phyloP scores from a whole-genome alignment of 2,797 vertebrate genomes.

The Buceros bicornis region DNA sequence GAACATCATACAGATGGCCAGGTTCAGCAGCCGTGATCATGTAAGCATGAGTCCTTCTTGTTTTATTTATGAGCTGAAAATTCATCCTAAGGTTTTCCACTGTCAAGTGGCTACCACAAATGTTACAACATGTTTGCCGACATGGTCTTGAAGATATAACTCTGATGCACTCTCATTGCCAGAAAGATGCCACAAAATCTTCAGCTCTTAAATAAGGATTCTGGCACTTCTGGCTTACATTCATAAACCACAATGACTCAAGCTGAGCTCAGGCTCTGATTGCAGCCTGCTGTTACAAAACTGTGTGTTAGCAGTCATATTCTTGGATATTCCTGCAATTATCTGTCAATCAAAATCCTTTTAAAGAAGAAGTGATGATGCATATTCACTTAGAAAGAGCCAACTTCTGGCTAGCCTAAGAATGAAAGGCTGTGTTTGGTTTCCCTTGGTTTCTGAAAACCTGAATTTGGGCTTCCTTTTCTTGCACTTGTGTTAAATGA shows the following conservation, averaged over 20 bases:
- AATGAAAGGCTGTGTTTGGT: background rate
- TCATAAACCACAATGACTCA: constrained; percentile 67
- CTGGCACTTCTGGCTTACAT: constrained; percentile 49
- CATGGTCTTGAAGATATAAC: constrained; percentile 62
- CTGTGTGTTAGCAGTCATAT: constrained; percentile 49
- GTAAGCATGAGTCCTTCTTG: constrained; percentile 70
- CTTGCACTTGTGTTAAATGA: background rate
- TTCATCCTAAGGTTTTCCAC: constrained; percentile 75
- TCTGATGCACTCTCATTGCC: constrained; percentile 43
- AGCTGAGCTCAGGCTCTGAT: constrained; percentile 36
- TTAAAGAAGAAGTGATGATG: constrained; percentile 16
- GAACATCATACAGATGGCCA: constrained; percentile 75
- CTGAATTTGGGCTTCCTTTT: background rate
- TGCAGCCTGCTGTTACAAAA: constrained; percentile 51
- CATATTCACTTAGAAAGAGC: background rate
- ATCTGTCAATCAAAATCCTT: constrained; percentile 33
- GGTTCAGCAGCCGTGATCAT: constrained; percentile 54
- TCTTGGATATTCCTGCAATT: constrained; percentile 49
- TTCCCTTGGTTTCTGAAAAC: constrained; percentile 31
- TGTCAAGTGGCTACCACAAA: constrained; percentile 77
- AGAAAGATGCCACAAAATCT: constrained; percentile 69
- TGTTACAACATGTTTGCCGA: constrained; percentile 68
- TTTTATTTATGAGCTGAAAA: constrained; percentile 83
- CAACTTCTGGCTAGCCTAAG: background rate
- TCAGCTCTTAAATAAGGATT: constrained; percentile 64